Conservation (phyloP, 2,888 invertebrate genomes). For the Volucella bombylans region DNA sequence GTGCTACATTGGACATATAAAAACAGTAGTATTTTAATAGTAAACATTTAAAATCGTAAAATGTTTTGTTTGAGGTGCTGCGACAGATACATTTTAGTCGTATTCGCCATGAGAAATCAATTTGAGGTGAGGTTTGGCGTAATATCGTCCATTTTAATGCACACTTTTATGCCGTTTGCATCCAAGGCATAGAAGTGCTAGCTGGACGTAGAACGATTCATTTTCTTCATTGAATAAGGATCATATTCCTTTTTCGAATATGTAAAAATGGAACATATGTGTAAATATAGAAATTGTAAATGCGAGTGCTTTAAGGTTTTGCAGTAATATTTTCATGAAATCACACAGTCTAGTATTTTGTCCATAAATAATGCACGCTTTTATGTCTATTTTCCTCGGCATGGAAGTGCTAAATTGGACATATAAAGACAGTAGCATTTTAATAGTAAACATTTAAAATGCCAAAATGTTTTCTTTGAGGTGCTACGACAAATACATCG, state of each 20-base stretch:
- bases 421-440: constrained; percentile 46
- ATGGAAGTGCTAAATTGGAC: constrained; percentile 59
- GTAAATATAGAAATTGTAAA: not conserved
- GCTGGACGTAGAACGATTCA: constrained; percentile 46
- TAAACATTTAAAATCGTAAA: not conserved
- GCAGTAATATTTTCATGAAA: not conserved
- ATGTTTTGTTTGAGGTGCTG: constrained; percentile 52
- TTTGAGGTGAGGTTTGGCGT: not conserved
- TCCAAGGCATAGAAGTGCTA: constrained; percentile 46
- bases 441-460: constrained; percentile 30
- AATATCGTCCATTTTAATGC: not conserved
- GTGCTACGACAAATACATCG: constrained; percentile 31
- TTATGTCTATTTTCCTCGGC: not conserved
- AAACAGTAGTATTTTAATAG: constrained; percentile 53
- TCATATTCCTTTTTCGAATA: not conserved
- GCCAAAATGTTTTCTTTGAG: constrained; percentile 47
- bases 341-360: not conserved
- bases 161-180: constrained; percentile 45
- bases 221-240: constrained; percentile 26
- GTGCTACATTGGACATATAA: constrained; percentile 60
- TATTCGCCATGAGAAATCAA: not conserved
- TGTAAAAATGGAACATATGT: constrained; percentile 18
- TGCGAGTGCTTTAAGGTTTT: not conserved
- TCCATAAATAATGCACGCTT: constrained; percentile 59
- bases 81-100: constrained; percentile 4